Percentiles rank a stretch among this genome's conserved stretches.
phyloP scores from a whole-genome alignment of 1,140 invertebrate genomes.

The Leptestheria dahalacensis region DNA sequence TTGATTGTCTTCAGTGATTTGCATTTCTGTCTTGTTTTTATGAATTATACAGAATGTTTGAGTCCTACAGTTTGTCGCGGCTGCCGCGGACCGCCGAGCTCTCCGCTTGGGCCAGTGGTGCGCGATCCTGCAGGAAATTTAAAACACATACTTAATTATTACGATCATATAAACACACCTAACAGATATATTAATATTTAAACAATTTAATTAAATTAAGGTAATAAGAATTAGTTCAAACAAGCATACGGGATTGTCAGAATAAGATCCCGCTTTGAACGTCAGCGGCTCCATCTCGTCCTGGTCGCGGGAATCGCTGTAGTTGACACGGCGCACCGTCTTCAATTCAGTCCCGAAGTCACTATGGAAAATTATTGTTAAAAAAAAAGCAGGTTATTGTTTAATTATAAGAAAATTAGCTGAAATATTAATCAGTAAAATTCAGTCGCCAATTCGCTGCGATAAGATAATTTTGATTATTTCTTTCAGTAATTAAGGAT shows the following conservation, averaged over 20 bases:
- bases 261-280: background rate
- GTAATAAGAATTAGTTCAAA: background rate
- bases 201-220: background rate
- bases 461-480: too few species aligned
- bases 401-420: background rate
- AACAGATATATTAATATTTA: too few species aligned
- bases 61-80: background rate
- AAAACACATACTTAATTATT: too few species aligned
- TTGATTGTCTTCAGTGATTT: too few species aligned
- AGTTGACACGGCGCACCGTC: background rate
- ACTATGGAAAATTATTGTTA: background rate
- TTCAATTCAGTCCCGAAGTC: slow-evolving; percentile 5
- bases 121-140: background rate
- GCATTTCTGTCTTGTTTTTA: too few species aligned
- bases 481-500: too few species aligned
- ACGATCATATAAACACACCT: too few species aligned
- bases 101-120: background rate
- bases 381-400: background rate
- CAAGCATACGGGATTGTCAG: background rate
- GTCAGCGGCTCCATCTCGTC: slow-evolving; percentile 12
- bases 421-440: too few species aligned
- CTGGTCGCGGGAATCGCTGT: background rate
- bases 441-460: too few species aligned
- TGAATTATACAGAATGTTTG: too few species aligned
- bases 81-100: background rate